Percentiles rank a stretch among this genome's conserved stretches.
Conservation (phyloP, 2,888 invertebrate species). For the Ophion costatus region DNA sequence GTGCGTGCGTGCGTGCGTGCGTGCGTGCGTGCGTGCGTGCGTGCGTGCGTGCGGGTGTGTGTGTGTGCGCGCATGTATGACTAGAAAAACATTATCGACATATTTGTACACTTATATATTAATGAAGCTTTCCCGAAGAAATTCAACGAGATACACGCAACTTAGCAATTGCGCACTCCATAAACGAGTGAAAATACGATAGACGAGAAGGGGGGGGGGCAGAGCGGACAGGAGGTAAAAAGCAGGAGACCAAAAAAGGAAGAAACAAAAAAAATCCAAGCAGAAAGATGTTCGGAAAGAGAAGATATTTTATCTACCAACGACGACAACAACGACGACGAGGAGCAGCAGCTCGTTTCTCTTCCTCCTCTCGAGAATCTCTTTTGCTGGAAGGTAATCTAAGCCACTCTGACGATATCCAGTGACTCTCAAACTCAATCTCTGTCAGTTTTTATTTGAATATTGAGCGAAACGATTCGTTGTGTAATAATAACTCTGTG, state of each 20-base stretch:
- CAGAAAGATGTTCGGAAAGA: constrained; percentile 61
- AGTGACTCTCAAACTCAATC: constrained; percentile 59
- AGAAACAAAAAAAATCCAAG: constrained; percentile 20
- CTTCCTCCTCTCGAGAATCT: constrained; percentile 52
- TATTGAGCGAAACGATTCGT: background rate
- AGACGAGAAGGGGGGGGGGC: constrained; percentile 1
- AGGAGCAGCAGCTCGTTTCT: constrained; percentile 54
- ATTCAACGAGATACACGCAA: constrained; percentile 48
- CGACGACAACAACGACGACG: constrained; percentile 26
- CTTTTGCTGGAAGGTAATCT: constrained; percentile 38
- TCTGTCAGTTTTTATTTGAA: too few species aligned
- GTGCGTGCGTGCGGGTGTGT: too few species aligned
- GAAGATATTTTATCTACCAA: constrained; percentile 66
- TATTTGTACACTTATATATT: background rate
- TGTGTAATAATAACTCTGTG: too few species aligned
- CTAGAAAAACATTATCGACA: background rate
- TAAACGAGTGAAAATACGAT: constrained; percentile 30
- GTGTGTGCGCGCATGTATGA: too few species aligned
- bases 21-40: too few species aligned
- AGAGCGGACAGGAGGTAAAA: background rate
- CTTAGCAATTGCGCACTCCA: constrained; percentile 17
- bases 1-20: too few species aligned
- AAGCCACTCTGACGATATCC: constrained; percentile 30
- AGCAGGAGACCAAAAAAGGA: constrained; percentile 10
- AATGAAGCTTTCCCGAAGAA: constrained; percentile 12